Evolutionary conservation across 2,888 invertebrate genomes (phyloP).

Genomic region (Tenthredo scrophulariae): DNA sequence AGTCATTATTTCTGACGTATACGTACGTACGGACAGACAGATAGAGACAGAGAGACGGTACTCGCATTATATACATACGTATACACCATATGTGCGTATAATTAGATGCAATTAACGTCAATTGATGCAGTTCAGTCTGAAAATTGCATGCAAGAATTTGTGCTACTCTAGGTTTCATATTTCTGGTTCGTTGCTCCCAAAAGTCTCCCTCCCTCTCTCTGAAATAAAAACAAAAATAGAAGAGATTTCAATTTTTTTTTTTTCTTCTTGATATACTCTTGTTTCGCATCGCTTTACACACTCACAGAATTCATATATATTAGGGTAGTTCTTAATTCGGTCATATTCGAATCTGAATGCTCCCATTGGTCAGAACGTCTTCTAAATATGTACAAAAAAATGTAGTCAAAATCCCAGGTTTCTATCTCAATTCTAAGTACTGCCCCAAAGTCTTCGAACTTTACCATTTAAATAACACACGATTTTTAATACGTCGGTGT

Average conservation of each 20-base stretch:
- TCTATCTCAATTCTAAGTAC: too few species aligned
- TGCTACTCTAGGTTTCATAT: neutral
- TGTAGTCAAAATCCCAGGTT: too few species aligned
- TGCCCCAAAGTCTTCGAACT: too few species aligned
- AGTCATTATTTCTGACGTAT: neutral
- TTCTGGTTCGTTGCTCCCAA: neutral
- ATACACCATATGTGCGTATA: conserved; percentile 1
- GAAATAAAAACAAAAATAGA: neutral
- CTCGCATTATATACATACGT: neutral
- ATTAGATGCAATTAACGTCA: conserved; percentile 48
- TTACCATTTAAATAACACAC: too few species aligned
- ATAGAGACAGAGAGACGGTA: neutral
- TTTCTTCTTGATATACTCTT: neutral
- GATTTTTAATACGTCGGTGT: too few species aligned
- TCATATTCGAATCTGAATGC: too few species aligned
- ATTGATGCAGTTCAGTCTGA: conserved; percentile 38
- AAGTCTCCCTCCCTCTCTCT: neutral
- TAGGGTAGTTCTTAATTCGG: too few species aligned
- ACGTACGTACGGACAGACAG: neutral
- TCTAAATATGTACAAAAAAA: too few species aligned
- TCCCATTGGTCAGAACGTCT: too few species aligned
- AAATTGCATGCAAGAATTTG: conserved; percentile 21
- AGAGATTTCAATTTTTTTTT: neutral
- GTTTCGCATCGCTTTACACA: neutral
- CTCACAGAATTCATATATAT: too few species aligned